Base-by-base conservation (phyloP, 2,113 vertebrate genomes). In the Coregonus clupeaformis region DNA sequence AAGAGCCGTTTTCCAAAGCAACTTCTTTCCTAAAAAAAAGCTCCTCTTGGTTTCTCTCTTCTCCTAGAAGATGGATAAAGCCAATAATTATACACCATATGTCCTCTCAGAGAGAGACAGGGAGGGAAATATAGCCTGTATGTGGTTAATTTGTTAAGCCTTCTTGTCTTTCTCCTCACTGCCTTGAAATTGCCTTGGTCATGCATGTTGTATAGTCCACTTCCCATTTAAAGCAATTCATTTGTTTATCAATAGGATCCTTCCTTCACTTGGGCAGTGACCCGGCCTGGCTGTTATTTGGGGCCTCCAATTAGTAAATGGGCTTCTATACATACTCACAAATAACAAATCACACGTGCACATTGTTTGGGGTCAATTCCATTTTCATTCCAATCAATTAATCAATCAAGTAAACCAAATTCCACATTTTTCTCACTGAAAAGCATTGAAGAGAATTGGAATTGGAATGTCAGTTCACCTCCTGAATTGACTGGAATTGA, bases 221-320 rank as follows among this genome's bases (percentile, higher is more conserved):
- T 42, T 59, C 66, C 47, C 75, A 63, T 81, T 82, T 83, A 74
- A 82, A 86, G 59, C 30, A 14, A 72, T 77, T 76, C 66, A 85
- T 85, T 59, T 81, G 70, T 84, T 73, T 78, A 83, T 83, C 77
- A 30, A 67, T 16, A 12, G 65, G 30, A 42, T 78, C 57, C 81
- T 82, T 67, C 75, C 72, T 80, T 78, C 45, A 71, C 57, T 80
- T 63, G 25, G 60, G 47, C 77, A 78, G 45, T 77, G 73, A 70
- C 55, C 36, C 1, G 14, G 14, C 12, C 47, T 36, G 62, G 68
- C 45, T 77, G 16, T 70, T 83, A 72, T 64, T 73, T 49, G 80
- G 52, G 47, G 47, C 75, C 71, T 76, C 68, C 60, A 73, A 78
- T 83, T 77, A 71, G 73, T 68, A 84, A 87, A 82, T 71, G 79